Evolutionary conservation across 2,797 vertebrate genomes (phyloP).

Genomic region (Nasua narica): DNA sequence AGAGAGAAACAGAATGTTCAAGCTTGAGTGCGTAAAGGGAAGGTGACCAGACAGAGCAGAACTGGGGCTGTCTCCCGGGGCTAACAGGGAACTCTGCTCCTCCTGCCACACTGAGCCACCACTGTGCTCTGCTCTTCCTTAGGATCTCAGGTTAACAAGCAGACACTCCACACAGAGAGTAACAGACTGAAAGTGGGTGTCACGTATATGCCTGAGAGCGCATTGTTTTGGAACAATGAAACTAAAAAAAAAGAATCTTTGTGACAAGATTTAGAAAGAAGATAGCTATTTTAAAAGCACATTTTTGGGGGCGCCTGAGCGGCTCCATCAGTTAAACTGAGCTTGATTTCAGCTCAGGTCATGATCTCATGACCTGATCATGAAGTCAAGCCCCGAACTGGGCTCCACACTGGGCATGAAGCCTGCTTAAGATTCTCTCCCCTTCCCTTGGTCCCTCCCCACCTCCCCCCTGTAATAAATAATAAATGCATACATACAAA

Average conservation of each 20-base stretch:
- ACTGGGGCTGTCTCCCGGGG: neutral
- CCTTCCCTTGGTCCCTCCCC: neutral
- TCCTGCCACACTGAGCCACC: neutral
- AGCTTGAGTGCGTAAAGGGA: neutral
- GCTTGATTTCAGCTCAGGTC: neutral
- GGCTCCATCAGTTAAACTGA: neutral
- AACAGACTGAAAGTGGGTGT: neutral
- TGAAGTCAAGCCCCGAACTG: neutral
- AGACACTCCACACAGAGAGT: neutral
- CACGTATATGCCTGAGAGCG: neutral
- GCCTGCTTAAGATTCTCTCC: neutral
- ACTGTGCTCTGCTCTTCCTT: neutral
- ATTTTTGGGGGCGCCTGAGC: neutral
- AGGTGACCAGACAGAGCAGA: neutral
- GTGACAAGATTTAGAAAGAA: slow-evolving; percentile 23
- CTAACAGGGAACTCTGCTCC: neutral
- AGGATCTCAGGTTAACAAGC: neutral
- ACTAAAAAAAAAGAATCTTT: neutral
- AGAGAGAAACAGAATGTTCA: neutral
- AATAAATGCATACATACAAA: neutral
- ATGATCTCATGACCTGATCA: neutral
- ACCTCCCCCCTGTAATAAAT: neutral
- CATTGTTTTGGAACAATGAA: neutral
- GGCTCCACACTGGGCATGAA: neutral
- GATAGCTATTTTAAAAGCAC: slow-evolving; percentile 4